These are phyloP conservation scores for Dipodomys merriami DNA, from an alignment of 2,113 vertebrate genomes.

Conservation along the genomic window DNA sequence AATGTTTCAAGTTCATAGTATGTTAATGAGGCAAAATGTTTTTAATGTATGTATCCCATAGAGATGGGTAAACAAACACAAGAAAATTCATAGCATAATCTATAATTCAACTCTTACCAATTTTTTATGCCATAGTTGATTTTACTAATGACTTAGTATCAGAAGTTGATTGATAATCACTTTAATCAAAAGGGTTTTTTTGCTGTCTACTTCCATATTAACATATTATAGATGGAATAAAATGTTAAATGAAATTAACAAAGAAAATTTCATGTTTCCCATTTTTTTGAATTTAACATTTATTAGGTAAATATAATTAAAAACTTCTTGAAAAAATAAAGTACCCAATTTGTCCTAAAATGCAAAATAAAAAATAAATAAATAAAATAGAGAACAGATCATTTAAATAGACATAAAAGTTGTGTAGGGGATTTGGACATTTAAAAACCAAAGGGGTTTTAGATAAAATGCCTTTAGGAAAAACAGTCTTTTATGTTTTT, in stretches of 20 bases:
- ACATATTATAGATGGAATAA: not conserved
- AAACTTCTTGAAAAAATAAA: not conserved
- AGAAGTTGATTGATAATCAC: not conserved
- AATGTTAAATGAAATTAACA: not conserved
- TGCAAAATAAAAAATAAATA: not conserved
- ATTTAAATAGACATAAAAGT: not conserved
- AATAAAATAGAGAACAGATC: not conserved
- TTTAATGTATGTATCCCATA: not conserved
- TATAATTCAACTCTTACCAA: not conserved
- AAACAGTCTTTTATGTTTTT: not conserved
- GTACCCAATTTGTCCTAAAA: not conserved
- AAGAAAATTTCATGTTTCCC: not conserved
- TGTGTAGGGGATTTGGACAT: not conserved
- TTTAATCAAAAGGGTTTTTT: not conserved
- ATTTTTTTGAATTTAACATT: not conserved
- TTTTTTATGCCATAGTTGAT: not conserved
- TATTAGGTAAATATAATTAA: not conserved
- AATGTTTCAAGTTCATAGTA: not conserved
- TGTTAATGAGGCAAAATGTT: not conserved
- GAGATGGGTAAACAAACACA: not conserved
- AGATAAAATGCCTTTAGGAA: not conserved
- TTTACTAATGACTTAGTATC: not conserved
- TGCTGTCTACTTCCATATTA: not conserved
- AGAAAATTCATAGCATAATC: not conserved
- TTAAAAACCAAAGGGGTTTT: constrained; percentile 18